Percentiles rank a stretch among this genome's conserved stretches.
Conservation (phyloP, 2,113 vertebrate species). For the Origma solitaria region DNA sequence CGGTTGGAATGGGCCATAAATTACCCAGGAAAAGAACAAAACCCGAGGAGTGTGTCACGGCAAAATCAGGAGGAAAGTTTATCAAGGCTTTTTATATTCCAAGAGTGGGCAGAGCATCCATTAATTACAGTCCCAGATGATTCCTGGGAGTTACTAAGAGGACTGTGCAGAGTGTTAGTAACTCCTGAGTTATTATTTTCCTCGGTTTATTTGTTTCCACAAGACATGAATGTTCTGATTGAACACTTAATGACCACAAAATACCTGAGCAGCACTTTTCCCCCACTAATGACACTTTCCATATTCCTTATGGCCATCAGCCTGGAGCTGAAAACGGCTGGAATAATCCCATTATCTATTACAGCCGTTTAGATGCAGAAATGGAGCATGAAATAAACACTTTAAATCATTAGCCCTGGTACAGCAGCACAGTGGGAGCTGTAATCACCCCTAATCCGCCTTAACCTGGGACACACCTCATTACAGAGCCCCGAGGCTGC, state of each 20-base stretch:
- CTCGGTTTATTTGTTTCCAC: not conserved
- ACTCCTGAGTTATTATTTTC: not conserved
- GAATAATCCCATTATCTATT: slow-evolving; percentile 52
- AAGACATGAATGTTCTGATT: not conserved
- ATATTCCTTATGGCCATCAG: not conserved
- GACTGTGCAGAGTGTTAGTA: not conserved
- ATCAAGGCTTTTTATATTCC: not conserved
- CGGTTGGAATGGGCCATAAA: not conserved
- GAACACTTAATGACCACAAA: not conserved
- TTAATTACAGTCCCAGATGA: not conserved
- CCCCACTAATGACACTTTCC: not conserved
- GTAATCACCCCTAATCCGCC: not conserved
- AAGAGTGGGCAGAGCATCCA: not conserved
- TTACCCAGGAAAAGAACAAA: not conserved
- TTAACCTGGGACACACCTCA: not conserved
- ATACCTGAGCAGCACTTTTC: not conserved
- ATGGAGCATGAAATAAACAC: slow-evolving; percentile 69
- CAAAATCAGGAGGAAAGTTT: not conserved
- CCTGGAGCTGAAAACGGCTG: not conserved
- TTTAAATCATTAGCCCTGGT: slow-evolving; percentile 45
- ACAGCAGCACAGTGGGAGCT: not conserved
- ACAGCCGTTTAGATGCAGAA: slow-evolving; percentile 55
- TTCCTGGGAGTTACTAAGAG: not conserved
- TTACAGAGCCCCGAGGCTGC: not conserved
- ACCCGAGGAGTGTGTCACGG: not conserved